Evolutionary conservation across 2,113 vertebrate species (phyloP).

Genomic region (Procavia capensis): DNA sequence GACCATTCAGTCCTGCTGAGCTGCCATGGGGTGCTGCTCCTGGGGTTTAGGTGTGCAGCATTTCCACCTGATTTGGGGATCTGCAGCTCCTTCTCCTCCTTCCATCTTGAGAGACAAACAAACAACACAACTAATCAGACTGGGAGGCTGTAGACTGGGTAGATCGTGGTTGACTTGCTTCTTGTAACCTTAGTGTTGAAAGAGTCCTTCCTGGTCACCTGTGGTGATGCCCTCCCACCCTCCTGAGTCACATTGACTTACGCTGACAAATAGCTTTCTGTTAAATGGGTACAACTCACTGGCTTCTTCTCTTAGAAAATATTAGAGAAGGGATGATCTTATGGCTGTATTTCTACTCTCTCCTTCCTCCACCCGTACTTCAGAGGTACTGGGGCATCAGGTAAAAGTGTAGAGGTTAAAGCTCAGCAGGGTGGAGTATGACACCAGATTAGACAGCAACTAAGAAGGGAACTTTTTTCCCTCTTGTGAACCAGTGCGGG

Average conservation of each 20-base stretch:
- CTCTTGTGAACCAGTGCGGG: constrained; percentile 90
- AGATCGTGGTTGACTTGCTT: neutral
- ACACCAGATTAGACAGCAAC: neutral
- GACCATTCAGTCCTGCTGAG: neutral
- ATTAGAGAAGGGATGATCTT: neutral
- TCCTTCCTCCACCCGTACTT: neutral
- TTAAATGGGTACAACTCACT: neutral
- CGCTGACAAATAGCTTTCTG: neutral
- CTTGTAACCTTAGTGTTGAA: neutral
- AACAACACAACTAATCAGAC: neutral
- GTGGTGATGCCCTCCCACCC: neutral
- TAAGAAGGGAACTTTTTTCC: constrained; percentile 53
- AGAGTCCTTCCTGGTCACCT: neutral
- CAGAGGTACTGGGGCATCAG: neutral
- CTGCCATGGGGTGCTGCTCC: neutral
- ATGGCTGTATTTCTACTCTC: neutral
- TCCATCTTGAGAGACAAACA: neutral
- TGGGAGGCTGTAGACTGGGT: neutral
- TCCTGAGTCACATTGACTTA: neutral
- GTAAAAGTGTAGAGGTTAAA: neutral
- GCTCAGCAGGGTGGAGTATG: neutral
- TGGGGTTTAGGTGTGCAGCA: neutral
- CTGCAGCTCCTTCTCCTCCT: neutral
- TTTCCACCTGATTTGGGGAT: neutral
- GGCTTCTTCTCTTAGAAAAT: neutral